Evolutionary conservation across 2,797 vertebrate genomes (phyloP).

Genomic region (Austrolebias charrua): DNA sequence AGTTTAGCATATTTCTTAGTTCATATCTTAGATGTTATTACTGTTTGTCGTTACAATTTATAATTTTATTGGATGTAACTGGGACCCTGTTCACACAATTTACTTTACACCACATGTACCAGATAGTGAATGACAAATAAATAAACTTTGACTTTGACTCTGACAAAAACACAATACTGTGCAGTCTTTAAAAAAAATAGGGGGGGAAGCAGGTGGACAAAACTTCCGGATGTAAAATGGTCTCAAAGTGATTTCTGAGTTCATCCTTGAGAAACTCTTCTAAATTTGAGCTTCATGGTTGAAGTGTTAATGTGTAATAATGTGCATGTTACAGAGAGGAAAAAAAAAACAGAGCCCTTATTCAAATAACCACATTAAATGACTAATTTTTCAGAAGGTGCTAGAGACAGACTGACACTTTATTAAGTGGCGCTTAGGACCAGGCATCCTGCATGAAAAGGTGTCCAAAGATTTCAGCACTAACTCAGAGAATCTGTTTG

Average conservation of each 20-base stretch:
- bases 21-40: too few relatives aligned
- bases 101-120: too few relatives aligned
- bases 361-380: slow-evolving; percentile 54
- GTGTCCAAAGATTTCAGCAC: neutral
- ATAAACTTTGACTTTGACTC: too few relatives aligned
- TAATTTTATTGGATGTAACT: too few relatives aligned
- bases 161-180: too few relatives aligned
- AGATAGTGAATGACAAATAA: too few relatives aligned
- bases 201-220: slow-evolving; percentile 7
- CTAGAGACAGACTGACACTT: slow-evolving; percentile 34
- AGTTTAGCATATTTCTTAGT: too few relatives aligned
- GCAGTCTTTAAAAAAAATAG: neutral
- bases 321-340: neutral
- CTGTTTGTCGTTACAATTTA: too few relatives aligned
- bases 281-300: slow-evolving; percentile 15
- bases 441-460: slow-evolving; percentile 5
- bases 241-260: slow-evolving; percentile 28
- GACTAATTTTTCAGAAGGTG: slow-evolving; percentile 54
- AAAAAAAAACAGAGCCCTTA: slow-evolving; percentile 8
- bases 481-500: slow-evolving; percentile 13
- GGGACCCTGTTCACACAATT: too few relatives aligned
- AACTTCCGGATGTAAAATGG: slow-evolving; percentile 16
- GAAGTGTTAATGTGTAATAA: neutral
- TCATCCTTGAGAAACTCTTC: slow-evolving; percentile 19
- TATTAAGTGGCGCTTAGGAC: slow-evolving; percentile 35